Percentiles rank a stretch among this genome's conserved stretches.
These are phyloP conservation scores for Siniperca knerii DNA, from an alignment of 2,113 vertebrate genomes.

Conservation along the genomic window DNA sequence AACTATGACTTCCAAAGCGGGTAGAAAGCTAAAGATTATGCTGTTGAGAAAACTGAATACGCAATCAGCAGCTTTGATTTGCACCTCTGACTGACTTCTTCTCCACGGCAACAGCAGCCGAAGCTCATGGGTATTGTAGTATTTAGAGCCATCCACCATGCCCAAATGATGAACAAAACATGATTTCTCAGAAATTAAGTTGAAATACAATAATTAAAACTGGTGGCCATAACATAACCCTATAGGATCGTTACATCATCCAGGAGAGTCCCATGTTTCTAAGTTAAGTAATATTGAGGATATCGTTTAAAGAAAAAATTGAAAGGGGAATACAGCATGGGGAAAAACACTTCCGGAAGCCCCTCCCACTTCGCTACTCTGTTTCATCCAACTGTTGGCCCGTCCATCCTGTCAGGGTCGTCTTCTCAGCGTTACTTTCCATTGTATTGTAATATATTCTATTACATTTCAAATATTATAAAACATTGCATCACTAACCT, in stretches of 20 bases:
- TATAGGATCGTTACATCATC: not conserved
- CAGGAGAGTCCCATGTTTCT: not conserved
- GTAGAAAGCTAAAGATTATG: too few relatives aligned
- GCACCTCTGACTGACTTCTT: too few relatives aligned
- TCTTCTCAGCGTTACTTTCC: not conserved
- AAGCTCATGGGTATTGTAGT: not conserved
- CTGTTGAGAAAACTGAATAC: not conserved
- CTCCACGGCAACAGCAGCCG: too few relatives aligned
- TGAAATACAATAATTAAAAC: not conserved
- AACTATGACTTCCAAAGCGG: not conserved
- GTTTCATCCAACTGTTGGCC: not conserved
- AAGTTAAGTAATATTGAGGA: not conserved
- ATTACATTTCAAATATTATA: not conserved
- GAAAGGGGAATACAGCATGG: not conserved
- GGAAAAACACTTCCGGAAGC: not conserved
- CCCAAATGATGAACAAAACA: not conserved
- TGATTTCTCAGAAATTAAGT: not conserved
- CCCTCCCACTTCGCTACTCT: not conserved
- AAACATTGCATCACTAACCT: conserved; percentile 83
- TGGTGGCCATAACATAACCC: not conserved
- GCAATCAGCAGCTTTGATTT: not conserved
- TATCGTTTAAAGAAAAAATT: not conserved
- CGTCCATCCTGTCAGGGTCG: not conserved
- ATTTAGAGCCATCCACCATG: not conserved
- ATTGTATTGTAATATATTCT: not conserved